Conservation (phyloP, 2,888 invertebrate species). For the Drosophila setosimentum region DNA sequence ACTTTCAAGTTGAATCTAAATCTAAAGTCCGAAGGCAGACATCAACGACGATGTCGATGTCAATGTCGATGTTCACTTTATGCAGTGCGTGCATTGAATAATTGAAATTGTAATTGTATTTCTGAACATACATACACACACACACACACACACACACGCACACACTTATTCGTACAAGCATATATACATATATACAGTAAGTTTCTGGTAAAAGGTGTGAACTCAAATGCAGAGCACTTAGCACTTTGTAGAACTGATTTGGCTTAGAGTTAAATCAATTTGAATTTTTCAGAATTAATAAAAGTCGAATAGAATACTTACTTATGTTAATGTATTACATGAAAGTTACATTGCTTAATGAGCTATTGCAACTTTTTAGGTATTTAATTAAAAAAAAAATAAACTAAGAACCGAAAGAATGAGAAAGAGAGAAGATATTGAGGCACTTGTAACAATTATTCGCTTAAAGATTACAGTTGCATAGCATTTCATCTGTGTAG, state of each 20-base stretch:
- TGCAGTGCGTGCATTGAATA: conserved; percentile 72
- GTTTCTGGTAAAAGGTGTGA: not conserved
- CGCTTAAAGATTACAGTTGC: no score
- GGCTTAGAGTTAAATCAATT: not conserved
- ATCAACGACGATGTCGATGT: not conserved
- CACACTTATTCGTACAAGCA: not conserved
- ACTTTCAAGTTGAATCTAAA: conserved; percentile 20
- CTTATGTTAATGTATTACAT: no score
- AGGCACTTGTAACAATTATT: not conserved
- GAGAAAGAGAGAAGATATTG: no score
- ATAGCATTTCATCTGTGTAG: not conserved
- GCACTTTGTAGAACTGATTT: not conserved
- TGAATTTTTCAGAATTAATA: not conserved
- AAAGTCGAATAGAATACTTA: not conserved
- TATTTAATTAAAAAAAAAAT: no score
- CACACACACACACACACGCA: not conserved
- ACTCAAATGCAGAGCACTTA: not conserved
- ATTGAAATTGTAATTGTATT: conserved; percentile 64
- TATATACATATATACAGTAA: not conserved
- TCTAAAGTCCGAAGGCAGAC: conserved; percentile 27
- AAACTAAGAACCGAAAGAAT: no score
- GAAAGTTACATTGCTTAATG: no score
- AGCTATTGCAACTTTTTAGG: no score
- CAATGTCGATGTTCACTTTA: conserved; percentile 16
- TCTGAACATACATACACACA: conserved; percentile 13